Evolutionary conservation across 2,113 vertebrate genomes (phyloP).

Genomic region (Acrocephalus arundinaceus): DNA sequence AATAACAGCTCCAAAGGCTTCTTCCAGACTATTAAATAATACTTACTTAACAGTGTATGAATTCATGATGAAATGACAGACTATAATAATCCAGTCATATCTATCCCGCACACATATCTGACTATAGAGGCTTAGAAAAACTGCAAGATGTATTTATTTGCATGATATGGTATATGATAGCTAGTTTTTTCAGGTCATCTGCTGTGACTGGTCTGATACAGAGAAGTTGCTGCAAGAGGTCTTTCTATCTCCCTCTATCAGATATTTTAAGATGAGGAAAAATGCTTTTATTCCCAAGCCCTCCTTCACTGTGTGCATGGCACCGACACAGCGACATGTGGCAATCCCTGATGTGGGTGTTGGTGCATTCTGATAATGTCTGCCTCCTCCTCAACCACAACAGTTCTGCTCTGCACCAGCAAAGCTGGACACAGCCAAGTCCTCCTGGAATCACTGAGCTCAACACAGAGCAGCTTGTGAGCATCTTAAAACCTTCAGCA

Average conservation of each 20-base stretch:
- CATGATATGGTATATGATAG: background rate
- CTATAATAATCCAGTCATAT: conserved; percentile 32
- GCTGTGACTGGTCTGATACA: background rate
- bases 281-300: background rate
- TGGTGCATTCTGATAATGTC: background rate
- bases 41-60: conserved; percentile 27
- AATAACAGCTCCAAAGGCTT: conserved; percentile 53
- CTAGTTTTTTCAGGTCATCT: conserved; percentile 23
- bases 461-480: background rate
- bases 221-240: background rate
- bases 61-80: conserved; percentile 33
- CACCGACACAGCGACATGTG: rapidly evolving
- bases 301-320: no score
- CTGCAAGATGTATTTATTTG: conserved; percentile 33
- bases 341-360: background rate
- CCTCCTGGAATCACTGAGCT: background rate
- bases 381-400: background rate
- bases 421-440: background rate
- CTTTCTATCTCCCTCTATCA: background rate
- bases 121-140: conserved; percentile 9
- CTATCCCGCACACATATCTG: background rate
- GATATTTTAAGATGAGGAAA: background rate
- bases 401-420: background rate
- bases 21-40: conserved; percentile 60
- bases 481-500: background rate